phyloP scores from a whole-genome alignment of 2,797 vertebrate species.

The Coracias cyanogaster region DNA sequence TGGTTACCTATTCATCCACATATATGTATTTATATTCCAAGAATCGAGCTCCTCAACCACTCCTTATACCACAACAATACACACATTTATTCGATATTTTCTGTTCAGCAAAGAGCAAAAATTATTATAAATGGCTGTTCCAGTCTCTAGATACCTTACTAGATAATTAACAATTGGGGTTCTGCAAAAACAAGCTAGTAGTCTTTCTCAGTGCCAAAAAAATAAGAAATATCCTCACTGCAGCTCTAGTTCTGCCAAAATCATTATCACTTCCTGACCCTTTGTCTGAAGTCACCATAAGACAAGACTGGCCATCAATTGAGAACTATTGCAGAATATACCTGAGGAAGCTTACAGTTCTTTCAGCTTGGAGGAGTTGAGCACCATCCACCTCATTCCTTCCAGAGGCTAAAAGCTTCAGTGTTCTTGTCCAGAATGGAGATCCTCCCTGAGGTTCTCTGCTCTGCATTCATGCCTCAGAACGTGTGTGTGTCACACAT shows the following conservation, averaged over 20 bases:
- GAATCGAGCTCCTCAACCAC: not conserved
- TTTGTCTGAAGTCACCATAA: not conserved
- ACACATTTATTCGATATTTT: not conserved
- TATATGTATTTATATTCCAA: not conserved
- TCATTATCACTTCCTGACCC: not conserved
- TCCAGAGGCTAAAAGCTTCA: not conserved
- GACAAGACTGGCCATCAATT: not conserved
- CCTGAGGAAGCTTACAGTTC: not conserved
- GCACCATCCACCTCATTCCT: not conserved
- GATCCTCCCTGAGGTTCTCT: not conserved
- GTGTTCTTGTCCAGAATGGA: not conserved
- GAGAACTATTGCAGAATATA: not conserved
- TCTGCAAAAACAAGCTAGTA: not conserved
- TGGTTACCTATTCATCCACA: rapidly evolving
- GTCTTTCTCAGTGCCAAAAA: not conserved
- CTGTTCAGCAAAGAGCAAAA: not conserved
- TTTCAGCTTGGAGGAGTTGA: not conserved
- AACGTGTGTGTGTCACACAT: not conserved
- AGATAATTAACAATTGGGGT: not conserved
- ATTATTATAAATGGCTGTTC: not conserved
- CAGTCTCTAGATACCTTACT: not conserved
- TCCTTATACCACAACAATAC: not conserved
- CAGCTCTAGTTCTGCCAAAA: not conserved
- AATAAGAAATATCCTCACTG: not conserved
- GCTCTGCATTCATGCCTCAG: not conserved